Percentiles rank a stretch among this genome's conserved stretches.
Evolutionary conservation across 2,797 vertebrate genomes (phyloP).

Genomic region (Sebastes alutus): DNA sequence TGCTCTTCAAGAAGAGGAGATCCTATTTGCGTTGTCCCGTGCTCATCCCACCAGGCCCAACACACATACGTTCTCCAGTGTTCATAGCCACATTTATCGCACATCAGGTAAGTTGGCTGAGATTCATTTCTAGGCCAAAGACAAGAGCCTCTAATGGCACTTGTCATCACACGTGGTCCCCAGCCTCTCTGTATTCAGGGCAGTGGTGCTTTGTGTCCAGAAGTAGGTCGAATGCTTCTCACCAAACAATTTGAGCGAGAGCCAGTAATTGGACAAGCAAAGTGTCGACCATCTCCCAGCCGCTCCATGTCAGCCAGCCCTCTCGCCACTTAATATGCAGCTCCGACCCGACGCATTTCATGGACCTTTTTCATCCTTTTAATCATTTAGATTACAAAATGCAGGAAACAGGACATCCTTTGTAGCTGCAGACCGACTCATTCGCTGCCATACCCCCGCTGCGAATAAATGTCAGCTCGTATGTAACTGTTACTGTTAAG

Average conservation of each 20-base stretch:
- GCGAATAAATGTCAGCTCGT: slow-evolving; percentile 5
- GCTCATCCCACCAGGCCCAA: neutral
- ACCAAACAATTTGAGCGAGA: slow-evolving; percentile 82
- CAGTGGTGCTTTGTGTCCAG: slow-evolving; percentile 81
- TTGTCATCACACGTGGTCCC: slow-evolving; percentile 77
- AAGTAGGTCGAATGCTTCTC: slow-evolving; percentile 87
- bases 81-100: slow-evolving; percentile 20
- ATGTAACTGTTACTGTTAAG: neutral
- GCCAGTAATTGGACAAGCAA: slow-evolving; percentile 83
- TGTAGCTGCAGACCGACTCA: slow-evolving; percentile 42
- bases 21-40: slow-evolving; percentile 6
- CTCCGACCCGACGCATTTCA: slow-evolving; percentile 73
- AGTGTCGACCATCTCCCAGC: slow-evolving; percentile 73
- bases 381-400: slow-evolving; percentile 68
- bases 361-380: slow-evolving; percentile 71
- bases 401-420: slow-evolving; percentile 65
- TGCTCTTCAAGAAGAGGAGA: slow-evolving; percentile 24
- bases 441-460: slow-evolving; percentile 16
- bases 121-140: slow-evolving; percentile 71
- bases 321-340: slow-evolving; percentile 74
- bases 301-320: slow-evolving; percentile 62
- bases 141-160: slow-evolving; percentile 70
- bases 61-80: neutral
- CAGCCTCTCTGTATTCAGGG: slow-evolving; percentile 81
- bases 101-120: slow-evolving; percentile 57